These are phyloP conservation scores for Eptesicus fuscus DNA, from an alignment of 2,113 vertebrate species.

Conservation along the genomic window DNA sequence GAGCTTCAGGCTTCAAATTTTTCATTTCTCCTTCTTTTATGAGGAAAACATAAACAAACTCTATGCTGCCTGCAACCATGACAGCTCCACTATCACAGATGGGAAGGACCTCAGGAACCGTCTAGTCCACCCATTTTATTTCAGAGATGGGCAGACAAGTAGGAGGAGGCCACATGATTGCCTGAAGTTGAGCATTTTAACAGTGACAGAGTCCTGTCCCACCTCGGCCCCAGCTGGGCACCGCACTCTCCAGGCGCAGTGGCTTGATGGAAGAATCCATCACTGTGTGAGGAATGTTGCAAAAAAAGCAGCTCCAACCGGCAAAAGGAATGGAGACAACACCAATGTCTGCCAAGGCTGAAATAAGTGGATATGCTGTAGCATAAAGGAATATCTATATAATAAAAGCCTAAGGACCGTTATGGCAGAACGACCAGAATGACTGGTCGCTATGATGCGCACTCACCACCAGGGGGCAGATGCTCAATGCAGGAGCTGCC, in stretches of 20 bases:
- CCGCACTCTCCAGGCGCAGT: background rate
- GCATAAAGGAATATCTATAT: background rate
- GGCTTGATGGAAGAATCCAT: background rate
- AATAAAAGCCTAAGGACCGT: no score
- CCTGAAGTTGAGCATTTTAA: background rate
- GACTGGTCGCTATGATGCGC: no score
- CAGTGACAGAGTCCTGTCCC: background rate
- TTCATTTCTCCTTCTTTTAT: background rate
- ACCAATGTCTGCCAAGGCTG: background rate
- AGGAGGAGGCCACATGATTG: background rate
- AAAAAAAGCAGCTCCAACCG: background rate
- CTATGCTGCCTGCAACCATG: background rate
- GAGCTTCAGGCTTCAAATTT: conserved; percentile 29
- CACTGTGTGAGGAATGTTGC: background rate
- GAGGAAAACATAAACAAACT: conserved; percentile 29
- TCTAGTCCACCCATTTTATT: background rate
- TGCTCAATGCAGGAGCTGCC: no score
- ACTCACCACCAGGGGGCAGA: no score
- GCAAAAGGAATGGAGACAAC: background rate
- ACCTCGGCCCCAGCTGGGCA: background rate
- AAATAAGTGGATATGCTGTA: background rate
- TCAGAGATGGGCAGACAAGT: background rate
- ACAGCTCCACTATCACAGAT: background rate
- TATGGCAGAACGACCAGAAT: no score
- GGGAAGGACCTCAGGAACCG: background rate